Percentiles rank a stretch among this genome's conserved stretches.
These are phyloP conservation scores for Leptinotarsa lineolata DNA, from an alignment of 1,140 invertebrate genomes.

Conservation along the genomic window DNA sequence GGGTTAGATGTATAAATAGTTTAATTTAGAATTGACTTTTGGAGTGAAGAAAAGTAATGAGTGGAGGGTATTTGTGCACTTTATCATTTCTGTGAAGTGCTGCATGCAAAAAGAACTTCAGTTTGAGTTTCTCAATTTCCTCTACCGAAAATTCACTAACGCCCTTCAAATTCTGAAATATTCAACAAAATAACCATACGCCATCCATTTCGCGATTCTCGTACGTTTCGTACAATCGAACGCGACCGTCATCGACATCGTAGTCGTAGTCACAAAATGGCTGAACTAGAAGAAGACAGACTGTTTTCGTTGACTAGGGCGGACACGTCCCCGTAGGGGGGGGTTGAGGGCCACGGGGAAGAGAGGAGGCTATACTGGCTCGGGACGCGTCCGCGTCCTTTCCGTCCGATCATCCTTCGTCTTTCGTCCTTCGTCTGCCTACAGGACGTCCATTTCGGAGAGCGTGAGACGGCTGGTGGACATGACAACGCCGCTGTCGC, in stretches of 20 bases:
- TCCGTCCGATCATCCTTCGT: background rate
- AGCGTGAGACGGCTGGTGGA: slow-evolving; percentile 70
- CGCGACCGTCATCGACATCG: background rate
- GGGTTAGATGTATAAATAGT: no score
- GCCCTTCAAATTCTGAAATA: no score
- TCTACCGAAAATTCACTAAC: no score
- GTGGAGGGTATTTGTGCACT: no score
- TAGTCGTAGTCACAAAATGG: slow-evolving; percentile 14
- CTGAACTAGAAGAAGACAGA: slow-evolving; percentile 34
- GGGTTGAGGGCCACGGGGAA: background rate
- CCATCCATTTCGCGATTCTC: background rate
- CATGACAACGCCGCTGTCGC: slow-evolving; percentile 78
- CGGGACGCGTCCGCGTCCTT: slow-evolving; percentile 43
- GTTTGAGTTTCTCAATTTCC: no score
- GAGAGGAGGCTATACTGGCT: slow-evolving; percentile 41
- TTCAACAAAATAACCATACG: no score
- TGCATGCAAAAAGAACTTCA: no score
- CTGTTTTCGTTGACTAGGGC: slow-evolving; percentile 48
- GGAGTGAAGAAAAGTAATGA: no score
- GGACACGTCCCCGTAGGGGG: slow-evolving; percentile 23
- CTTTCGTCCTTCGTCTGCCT: slow-evolving; percentile 41
- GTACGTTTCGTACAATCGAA: background rate
- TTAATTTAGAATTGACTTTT: no score
- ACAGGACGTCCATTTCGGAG: slow-evolving; percentile 57
- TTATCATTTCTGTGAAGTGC: no score